Evolutionary conservation across 2,113 vertebrate genomes (phyloP).

Genomic region (Platycercus adscitus): DNA sequence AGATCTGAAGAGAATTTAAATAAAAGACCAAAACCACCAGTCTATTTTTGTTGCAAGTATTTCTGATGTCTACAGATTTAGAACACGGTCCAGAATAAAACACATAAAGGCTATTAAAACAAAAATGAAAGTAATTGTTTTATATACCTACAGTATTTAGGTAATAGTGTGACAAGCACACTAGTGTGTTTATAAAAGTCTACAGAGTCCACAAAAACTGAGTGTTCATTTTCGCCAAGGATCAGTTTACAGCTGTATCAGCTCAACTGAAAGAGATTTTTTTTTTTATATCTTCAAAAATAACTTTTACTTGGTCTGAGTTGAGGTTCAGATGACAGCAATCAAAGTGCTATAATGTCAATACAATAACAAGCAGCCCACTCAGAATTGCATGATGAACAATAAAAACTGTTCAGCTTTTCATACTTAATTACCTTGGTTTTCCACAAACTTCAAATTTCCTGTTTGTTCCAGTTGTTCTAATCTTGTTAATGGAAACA

Average conservation of each 20-base stretch:
- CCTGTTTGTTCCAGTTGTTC: background rate
- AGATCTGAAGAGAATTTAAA: background rate
- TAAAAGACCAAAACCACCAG: background rate
- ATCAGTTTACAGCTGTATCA: background rate
- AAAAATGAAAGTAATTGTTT: background rate
- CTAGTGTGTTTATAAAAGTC: background rate
- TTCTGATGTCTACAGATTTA: background rate
- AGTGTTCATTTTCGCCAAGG: background rate
- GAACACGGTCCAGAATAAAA: background rate
- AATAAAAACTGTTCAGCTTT: background rate
- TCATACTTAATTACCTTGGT: background rate
- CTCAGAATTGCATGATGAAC: background rate
- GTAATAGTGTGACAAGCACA: background rate
- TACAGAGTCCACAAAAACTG: background rate
- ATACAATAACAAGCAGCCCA: background rate
- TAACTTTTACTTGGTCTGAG: background rate
- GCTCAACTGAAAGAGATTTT: background rate
- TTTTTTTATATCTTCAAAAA: background rate
- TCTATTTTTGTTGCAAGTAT: background rate
- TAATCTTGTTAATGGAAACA: background rate
- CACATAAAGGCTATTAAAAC: background rate
- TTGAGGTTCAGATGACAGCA: background rate
- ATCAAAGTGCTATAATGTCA: background rate
- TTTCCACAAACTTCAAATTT: background rate
- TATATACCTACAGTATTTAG: background rate